Conservation (phyloP, 30 jellyfish, hydroid and myxozoan species). For the Aurelia aurita region DNA sequence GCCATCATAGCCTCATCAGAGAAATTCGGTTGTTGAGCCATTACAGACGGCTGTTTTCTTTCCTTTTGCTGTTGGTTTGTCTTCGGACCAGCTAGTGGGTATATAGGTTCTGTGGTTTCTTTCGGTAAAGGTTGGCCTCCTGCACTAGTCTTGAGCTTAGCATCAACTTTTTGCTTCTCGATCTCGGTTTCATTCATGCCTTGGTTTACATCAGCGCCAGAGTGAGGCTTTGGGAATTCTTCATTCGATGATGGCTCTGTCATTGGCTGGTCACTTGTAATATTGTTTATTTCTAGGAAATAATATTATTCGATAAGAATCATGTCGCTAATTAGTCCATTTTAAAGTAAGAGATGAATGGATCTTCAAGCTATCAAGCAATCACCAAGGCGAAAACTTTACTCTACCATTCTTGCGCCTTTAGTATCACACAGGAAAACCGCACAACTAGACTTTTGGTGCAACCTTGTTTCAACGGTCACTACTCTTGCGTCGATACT, state of each 20-base stretch:
- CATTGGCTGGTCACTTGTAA: conserved; percentile 58
- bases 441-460: too few species aligned
- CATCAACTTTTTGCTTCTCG: conserved; percentile 3
- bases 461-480: too few species aligned
- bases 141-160: not conserved
- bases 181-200: conserved; percentile 52
- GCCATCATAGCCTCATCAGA: conserved; percentile 40
- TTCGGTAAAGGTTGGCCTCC: conserved; percentile 15
- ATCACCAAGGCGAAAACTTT: too few species aligned
- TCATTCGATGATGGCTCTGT: conserved; percentile 26
- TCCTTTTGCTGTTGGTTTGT: not conserved
- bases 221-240: conserved; percentile 49
- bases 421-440: too few species aligned
- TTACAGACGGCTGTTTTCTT: not conserved
- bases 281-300: conserved; percentile 50
- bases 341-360: too few species aligned
- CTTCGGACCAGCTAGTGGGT: conserved; percentile 9
- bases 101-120: conserved; percentile 46
- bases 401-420: too few species aligned
- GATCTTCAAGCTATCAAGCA: too few species aligned
- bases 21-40: not conserved
- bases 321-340: too few species aligned
- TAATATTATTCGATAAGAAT: conserved; percentile 10
- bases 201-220: conserved; percentile 62
- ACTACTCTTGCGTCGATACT: too few species aligned